Evolutionary conservation across 1,140 invertebrate genomes (phyloP), one percentile per base, ranked within the genome.

Genomic region (Hycleus phaleratus): DNA sequence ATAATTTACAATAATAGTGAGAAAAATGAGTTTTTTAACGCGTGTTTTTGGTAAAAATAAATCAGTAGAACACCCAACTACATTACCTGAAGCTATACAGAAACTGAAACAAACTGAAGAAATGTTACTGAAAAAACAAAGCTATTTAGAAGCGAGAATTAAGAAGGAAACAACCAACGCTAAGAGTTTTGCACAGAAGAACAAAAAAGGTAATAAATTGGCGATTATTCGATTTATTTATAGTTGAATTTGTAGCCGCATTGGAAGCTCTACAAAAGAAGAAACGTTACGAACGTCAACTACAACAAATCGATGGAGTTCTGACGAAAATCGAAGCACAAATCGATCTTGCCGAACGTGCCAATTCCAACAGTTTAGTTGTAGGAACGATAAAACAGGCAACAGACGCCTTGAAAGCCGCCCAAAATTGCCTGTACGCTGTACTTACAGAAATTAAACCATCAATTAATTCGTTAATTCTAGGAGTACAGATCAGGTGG

Each of bases 321-420:
- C 77, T 99, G 47, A 94, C 93, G 26, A 98, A 96, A 38, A 95
- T 99, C 70, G 96, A 98, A 78, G 95, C 95, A 79, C 97, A 99
- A 74, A 76, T 95, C 63, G 94, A 98, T 73, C 93, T 95, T 24
- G 73, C 98, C 46, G 96, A 99, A 77, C 95, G 95, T 74, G 97
- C 97, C 10, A 97, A 91, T 69, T 97, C 95, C 9, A 98, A 98
- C 72, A 95, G 94, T 52, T 91, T 95, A 65, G 95, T 98, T 10
- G 82, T 99, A 50, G 90, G 90, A 59, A 95, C 93, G 4, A 97
- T 99, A 94, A 89, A 89, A 64, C 83, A 86, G 70, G 95, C 96
- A 7, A 93, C 95, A 3, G 94, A 96, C 76, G 93, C 95, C n/a
- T 81, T 98, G 59, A 98, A 98, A 78, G 77, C 85, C 54, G 93